Evolutionary conservation across 2,888 invertebrate genomes (phyloP).

Genomic region (Trisateles emortualis): DNA sequence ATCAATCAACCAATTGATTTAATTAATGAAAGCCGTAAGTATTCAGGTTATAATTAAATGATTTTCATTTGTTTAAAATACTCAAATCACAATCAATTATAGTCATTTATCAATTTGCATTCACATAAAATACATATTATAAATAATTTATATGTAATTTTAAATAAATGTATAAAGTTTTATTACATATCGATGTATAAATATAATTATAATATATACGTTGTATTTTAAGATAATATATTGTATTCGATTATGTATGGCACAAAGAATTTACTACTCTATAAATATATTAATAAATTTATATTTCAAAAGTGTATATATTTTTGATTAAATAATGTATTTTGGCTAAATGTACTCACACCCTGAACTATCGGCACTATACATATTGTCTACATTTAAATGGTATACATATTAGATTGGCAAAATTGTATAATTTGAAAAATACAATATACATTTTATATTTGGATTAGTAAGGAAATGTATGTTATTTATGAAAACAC

Average conservation of each 20-base stretch:
- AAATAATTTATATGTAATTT: background rate
- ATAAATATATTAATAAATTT: background rate
- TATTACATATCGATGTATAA: background rate
- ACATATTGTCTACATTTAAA: slow-evolving; percentile 11
- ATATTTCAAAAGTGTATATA: slow-evolving; percentile 3
- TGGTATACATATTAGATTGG: background rate
- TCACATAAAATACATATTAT: background rate
- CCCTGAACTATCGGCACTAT: slow-evolving; percentile 63
- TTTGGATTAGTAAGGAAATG: no score
- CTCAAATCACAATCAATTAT: background rate
- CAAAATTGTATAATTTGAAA: background rate
- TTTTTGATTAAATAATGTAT: slow-evolving; percentile 16
- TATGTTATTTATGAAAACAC: no score
- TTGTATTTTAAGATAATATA: background rate
- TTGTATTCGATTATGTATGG: no score
- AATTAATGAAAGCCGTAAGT: slow-evolving; percentile 3
- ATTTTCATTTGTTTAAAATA: background rate
- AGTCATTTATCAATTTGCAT: background rate
- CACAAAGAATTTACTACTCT: no score
- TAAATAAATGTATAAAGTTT: background rate
- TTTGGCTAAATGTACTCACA: slow-evolving; percentile 52
- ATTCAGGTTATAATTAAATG: background rate
- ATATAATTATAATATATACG: slow-evolving; percentile 2
- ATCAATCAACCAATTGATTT: background rate
- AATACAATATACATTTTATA: background rate